Evolutionary conservation across 2,113 vertebrate genomes (phyloP), one percentile per base, ranked within the genome.

Genomic region (Phrynocephalus versicolor): DNA sequence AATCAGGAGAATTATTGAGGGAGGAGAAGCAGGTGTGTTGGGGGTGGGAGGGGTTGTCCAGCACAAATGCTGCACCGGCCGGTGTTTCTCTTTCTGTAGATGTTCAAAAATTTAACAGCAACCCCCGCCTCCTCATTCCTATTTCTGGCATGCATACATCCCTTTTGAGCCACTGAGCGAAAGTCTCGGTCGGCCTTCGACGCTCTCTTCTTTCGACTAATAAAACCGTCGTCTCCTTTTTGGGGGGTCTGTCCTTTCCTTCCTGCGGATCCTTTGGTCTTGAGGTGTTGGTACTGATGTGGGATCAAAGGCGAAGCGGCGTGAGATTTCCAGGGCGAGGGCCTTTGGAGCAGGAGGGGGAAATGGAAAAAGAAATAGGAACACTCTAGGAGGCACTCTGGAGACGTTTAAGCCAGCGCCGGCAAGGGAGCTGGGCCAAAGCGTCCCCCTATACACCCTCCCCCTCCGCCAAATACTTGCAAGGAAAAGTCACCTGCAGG

Each of bases 231-330:
- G 5, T 2, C 41, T 45, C 67, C 71, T 8, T 25, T 51, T 84
- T 72, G 67, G n/a, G 80, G 80, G 81, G 30, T 82, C 39, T n/a
- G 74, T 60, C 37, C 83, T 30, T 72, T 72, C 76, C 85, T 87
- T 78, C 82, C 73, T 81, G 85, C n/a, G 35, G 79, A 88, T 85
- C 60, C 86, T 71, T 85, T 73, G 76, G 85, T 82, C 75, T 82
- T 73, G 76, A 72, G 1, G 16, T 45, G 79, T 73, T 70, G 67
- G 86, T 76, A 89, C 0, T 6, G 33, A 73, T 81, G 37, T 77
- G 82, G 81, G 19, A 82, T 83, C 79, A 55, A 78, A 81, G 87
- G 79, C 81, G 64, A 60, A 65, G 45, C 14, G 21, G 30, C 41
- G 75, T 57, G 39, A 88, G 65, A 39, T 16, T 62, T 83, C 2